These are phyloP conservation scores for Babyrousa celebensis DNA, from an alignment of 2,797 vertebrate species.

Conservation along the genomic window DNA sequence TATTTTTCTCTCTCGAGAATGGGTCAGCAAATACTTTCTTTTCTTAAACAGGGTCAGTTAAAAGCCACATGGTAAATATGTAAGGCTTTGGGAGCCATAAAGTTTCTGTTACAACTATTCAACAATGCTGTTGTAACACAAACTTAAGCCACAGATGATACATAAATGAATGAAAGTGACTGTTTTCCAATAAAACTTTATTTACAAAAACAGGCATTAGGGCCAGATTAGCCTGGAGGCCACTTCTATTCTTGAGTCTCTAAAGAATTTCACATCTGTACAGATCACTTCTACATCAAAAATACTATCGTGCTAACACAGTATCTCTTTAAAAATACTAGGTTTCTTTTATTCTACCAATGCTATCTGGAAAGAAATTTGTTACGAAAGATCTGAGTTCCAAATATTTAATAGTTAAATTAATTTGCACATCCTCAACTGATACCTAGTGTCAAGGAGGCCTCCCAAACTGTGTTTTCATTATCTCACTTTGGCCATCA, in stretches of 20 bases:
- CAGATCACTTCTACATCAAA: not conserved
- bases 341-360: not conserved
- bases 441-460: constrained; percentile 50
- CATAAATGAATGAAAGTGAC: not conserved
- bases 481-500: constrained; percentile 62
- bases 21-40: not conserved
- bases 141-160: not conserved
- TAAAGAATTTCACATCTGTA: not conserved
- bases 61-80: not conserved
- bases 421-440: constrained; percentile 66
- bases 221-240: not conserved
- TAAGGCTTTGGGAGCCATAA: not conserved
- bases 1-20: not conserved
- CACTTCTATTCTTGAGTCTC: not conserved
- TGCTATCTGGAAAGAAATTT: not conserved
- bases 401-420: constrained; percentile 70
- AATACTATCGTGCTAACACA: not conserved
- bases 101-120: not conserved
- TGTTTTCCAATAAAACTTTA: constrained; percentile 18
- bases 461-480: constrained; percentile 19
- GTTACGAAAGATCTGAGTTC: constrained; percentile 42
- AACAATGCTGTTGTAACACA: not conserved
- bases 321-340: constrained; percentile 29
- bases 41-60: not conserved
- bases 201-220: not conserved